Evolutionary conservation across 2,113 vertebrate genomes (phyloP).

Genomic region (Tyrannus savana): DNA sequence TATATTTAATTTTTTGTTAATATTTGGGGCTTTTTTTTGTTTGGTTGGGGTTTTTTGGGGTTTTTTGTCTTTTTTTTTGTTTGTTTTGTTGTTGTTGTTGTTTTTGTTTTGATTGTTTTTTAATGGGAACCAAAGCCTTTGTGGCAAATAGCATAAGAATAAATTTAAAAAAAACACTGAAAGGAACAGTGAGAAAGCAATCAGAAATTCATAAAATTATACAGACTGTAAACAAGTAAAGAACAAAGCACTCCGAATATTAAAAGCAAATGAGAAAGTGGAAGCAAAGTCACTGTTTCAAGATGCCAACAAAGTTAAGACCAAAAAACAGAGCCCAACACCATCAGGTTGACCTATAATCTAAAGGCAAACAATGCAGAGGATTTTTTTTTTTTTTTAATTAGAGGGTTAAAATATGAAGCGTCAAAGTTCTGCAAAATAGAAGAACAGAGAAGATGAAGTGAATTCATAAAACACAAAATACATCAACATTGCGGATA

Average conservation of each 20-base stretch:
- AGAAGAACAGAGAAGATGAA: not conserved
- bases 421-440: not conserved
- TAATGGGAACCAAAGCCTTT: not conserved
- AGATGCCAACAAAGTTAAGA: not conserved
- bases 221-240: not conserved
- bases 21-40: not conserved
- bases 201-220: not conserved
- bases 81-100: too few relatives aligned
- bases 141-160: not conserved
- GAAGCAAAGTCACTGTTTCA: not conserved
- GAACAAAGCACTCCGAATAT: rapidly evolving
- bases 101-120: too few relatives aligned
- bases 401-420: not conserved
- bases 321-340: not conserved
- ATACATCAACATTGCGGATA: not conserved
- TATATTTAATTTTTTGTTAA: not conserved
- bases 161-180: not conserved
- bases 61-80: not conserved
- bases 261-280: not conserved
- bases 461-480: not conserved
- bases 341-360: not conserved
- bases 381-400: not conserved
- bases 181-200: not conserved
- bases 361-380: not conserved
- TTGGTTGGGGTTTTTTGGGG: too few relatives aligned